A percentile compares a stretch with the other conserved stretches of the same genome.
phyloP scores from a whole-genome alignment of 2,113 vertebrate species.

The Seriola quinqueradiata region DNA sequence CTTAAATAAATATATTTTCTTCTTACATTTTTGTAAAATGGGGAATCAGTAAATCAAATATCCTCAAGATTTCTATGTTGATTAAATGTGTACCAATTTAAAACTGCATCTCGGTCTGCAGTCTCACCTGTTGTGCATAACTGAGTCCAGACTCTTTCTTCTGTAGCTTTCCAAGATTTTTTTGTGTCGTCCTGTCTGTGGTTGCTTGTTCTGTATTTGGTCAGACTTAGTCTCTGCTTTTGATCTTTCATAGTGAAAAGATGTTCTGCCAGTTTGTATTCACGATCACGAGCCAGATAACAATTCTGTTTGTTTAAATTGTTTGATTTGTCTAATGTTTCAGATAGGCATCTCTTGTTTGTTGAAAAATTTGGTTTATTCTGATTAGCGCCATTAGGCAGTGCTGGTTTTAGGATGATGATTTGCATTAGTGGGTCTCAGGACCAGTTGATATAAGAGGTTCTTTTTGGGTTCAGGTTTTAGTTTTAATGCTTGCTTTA shows the following conservation, averaged over 20 bases:
- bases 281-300: constrained; percentile 38
- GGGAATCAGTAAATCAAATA: neutral
- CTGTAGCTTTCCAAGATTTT: constrained; percentile 9
- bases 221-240: constrained; percentile 45
- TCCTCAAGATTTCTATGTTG: neutral
- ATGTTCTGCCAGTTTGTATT: constrained; percentile 46
- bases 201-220: constrained; percentile 35
- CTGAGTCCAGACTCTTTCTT: neutral
- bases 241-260: constrained; percentile 40
- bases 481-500: neutral
- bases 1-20: neutral
- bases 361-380: constrained; percentile 44
- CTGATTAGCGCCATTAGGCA: constrained; percentile 16
- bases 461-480: constrained; percentile 11
- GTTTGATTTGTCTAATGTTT: constrained; percentile 46
- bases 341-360: constrained; percentile 48
- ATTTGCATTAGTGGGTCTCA: constrained; percentile 28
- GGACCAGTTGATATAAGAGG: neutral
- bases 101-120: neutral
- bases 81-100: neutral
- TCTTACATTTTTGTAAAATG: neutral
- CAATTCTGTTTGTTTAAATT: constrained; percentile 41
- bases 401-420: constrained; percentile 30
- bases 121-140: neutral
- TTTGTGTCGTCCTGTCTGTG: constrained; percentile 15